Evolutionary conservation across 2,797 vertebrate species (phyloP).

Genomic region (Semaprochilodus insignis): DNA sequence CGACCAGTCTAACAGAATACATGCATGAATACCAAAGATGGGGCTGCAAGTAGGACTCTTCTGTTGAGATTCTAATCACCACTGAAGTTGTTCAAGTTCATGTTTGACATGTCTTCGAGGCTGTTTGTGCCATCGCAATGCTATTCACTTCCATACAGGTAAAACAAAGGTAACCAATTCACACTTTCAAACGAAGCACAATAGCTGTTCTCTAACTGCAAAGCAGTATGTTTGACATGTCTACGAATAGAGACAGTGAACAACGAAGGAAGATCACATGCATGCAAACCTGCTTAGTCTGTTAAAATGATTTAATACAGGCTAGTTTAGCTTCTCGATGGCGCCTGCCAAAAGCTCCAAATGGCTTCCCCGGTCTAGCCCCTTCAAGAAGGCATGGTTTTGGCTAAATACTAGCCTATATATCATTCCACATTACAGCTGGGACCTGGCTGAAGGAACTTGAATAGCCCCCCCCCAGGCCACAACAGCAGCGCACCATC

Average conservation of each 20-base stretch:
- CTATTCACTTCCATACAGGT: no score
- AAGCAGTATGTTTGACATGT: neutral
- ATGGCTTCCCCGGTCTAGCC: neutral
- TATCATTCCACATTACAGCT: constrained; percentile 42
- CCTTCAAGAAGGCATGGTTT: neutral
- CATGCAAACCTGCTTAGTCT: neutral
- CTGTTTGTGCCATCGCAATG: no score
- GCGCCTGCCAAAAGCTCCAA: constrained; percentile 3
- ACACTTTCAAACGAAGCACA: neutral
- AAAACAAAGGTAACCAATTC: no score
- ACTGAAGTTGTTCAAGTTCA: no score
- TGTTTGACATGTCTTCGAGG: no score
- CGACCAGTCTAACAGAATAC: no score
- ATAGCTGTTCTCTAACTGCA: neutral
- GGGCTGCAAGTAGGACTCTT: no score
- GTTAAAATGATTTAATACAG: constrained; percentile 8
- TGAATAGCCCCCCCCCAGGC: constrained; percentile 12
- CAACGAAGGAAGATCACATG: neutral
- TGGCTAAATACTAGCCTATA: constrained; percentile 1
- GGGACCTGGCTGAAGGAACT: constrained; percentile 18
- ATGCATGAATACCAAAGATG: no score
- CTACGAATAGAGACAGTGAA: neutral
- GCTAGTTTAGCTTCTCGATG: neutral
- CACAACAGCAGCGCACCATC: constrained; percentile 16
- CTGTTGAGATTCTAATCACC: no score